Evolutionary conservation across 2,797 vertebrate species (phyloP), one percentile per base, ranked within the genome.

Genomic region (Amblyopsis hoosieri): DNA sequence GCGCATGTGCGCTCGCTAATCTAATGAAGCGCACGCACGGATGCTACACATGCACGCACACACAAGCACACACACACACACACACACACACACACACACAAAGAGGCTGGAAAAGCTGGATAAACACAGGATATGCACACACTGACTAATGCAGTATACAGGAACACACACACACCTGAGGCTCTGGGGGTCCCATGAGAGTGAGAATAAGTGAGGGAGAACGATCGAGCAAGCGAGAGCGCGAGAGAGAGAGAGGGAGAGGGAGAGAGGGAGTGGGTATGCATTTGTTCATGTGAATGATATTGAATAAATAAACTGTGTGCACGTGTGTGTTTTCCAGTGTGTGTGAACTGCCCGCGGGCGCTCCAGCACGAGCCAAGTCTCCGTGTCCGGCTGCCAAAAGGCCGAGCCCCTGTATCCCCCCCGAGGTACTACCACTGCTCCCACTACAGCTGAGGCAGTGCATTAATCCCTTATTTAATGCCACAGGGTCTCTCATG

Each of bases 381-480:
- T 7, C 14, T 52, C 50, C 17, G n/a, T 13, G 54, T 19, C 50
- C 7, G 0, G 17, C 54, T 61, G 75, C 67, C 71, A 78, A 14
- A 54, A 19, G 11, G 2, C 2, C 3, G n/a, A 33, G 14, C 62
- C 59, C 55, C 3, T 9, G 2, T 5, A 17, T 17, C 1, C 14
- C 14, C 5, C 9, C 37, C 5, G 37, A n/a, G 50, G 50, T 14
- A 15, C 10, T 17, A 19, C 9, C n/a, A 15, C 50, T 52, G 14
- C 50, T 19, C 15, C 58, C 42, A 12, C 69, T 60, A 13, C 69
- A 66, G 64, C 64, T 48, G 51, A 75, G 59, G 33, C 67, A 50
- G 54, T 57, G 62, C 68, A 63, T 64, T 69, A 72, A 75, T 61
- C 66, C 19, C 23, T 60, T 60, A 69, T 53, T 78, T 75, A 66